Conservation (phyloP, 2,113 vertebrate genomes). For the Plectropomus leopardus region DNA sequence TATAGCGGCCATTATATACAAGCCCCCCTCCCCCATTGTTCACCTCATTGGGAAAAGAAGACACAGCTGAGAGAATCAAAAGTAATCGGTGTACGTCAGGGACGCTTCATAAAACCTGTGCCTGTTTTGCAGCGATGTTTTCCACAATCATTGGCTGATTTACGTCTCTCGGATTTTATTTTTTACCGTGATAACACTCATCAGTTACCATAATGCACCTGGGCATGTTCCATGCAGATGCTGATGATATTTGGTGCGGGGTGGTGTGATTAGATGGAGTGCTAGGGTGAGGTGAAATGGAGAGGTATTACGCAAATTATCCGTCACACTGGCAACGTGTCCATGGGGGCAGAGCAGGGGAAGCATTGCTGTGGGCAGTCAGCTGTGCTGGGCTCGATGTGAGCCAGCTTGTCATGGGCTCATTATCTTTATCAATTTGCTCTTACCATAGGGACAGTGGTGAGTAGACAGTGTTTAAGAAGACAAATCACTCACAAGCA, state of each 20-base stretch:
- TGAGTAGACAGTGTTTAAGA: slow-evolving; percentile 43
- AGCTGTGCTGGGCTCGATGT: slow-evolving; percentile 54
- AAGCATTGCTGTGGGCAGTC: slow-evolving; percentile 60
- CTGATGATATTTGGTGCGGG: slow-evolving; percentile 50
- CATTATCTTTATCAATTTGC: slow-evolving; percentile 74
- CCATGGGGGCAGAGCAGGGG: slow-evolving; percentile 49
- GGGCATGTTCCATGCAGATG: slow-evolving; percentile 66
- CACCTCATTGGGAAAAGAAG: slow-evolving; percentile 63
- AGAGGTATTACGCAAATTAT: slow-evolving; percentile 67
- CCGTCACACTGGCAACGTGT: slow-evolving; percentile 52
- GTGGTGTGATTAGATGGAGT: slow-evolving; percentile 51
- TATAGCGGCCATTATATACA: slow-evolving; percentile 56
- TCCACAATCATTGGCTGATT: slow-evolving; percentile 76
- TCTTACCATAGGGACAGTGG: slow-evolving; percentile 41
- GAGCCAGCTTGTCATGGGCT: slow-evolving; percentile 58
- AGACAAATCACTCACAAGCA: slow-evolving; percentile 40
- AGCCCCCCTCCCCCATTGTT: slow-evolving; percentile 24
- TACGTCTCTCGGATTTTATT: slow-evolving; percentile 74
- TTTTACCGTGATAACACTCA: slow-evolving; percentile 75
- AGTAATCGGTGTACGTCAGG: slow-evolving; percentile 76
- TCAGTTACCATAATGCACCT: slow-evolving; percentile 82
- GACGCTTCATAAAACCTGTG: slow-evolving; percentile 74
- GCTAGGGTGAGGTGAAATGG: slow-evolving; percentile 48
- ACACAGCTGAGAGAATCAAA: slow-evolving; percentile 74
- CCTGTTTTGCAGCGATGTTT: slow-evolving; percentile 68